Evolutionary conservation across 2,797 vertebrate species (phyloP).

Genomic region (Lepus oiostolus): DNA sequence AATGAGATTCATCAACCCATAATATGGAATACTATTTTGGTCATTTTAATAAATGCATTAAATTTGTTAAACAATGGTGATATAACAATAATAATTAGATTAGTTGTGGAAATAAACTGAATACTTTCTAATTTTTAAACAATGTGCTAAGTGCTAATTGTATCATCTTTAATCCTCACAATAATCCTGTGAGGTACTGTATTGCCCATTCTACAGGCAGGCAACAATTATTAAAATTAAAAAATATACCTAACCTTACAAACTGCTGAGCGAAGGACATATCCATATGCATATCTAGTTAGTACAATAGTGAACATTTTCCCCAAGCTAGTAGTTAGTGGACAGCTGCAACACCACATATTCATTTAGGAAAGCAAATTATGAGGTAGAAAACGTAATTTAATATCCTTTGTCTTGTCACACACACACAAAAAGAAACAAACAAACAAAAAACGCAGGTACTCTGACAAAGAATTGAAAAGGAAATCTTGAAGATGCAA

Average conservation of each 20-base stretch:
- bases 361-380: background rate
- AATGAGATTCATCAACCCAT: background rate
- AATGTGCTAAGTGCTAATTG: background rate
- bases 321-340: background rate
- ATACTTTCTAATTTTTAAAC: background rate
- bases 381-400: background rate
- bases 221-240: background rate
- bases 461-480: background rate
- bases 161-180: background rate
- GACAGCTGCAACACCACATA: background rate
- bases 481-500: conserved; percentile 33
- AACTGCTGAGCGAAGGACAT: background rate
- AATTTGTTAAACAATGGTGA: conserved; percentile 6
- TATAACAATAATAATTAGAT: background rate
- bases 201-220: background rate
- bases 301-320: background rate
- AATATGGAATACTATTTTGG: background rate
- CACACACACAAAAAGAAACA: no score
- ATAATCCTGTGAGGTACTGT: background rate
- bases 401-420: conserved; percentile 53
- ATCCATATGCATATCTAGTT: background rate
- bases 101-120: background rate
- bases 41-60: conserved; percentile 35
- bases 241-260: background rate
- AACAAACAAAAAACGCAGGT: background rate